Base-by-base conservation (phyloP, 2,797 vertebrate genomes). In the Rachycentron canadum region DNA sequence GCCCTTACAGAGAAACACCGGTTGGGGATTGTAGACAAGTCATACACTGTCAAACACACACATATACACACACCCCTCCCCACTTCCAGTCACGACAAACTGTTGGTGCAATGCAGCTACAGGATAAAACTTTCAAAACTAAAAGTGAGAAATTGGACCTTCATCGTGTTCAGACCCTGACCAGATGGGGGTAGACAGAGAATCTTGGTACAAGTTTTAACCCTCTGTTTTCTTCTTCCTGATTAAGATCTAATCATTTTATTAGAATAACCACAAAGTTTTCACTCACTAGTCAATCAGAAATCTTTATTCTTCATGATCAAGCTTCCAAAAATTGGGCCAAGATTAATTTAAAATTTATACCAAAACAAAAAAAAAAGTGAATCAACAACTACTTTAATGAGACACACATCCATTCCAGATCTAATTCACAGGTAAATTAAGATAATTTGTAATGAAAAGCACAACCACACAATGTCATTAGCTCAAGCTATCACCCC, bases 301-400 rank as follows among this genome's bases (percentile, higher is more conserved):
- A 92, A 81, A 64, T 76, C 59, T 94, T 94, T 93, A 93, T 93
- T 94, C 76, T 87, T 88, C 47, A 84, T 83, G 68, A 82, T 83
- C 80, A 92, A 86, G 73, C 76, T 83, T 91, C 70, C 70, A 82
- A 79, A 88, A 81, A 50, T 62, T 79, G 32, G 60, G 76, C 69
- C 72, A 83, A 77, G 53, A 66, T 80, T 65, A 72, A 76, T 67
- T 87, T 40, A 72, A 77, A 75, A 63, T 79, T 73, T 81, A 83
- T 80, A 87, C 67, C 72, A 86, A 89, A 90, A 88, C 60, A 83
- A 69, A 65, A 74, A 60, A 32, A 71, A 77, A 81, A 61, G 69
- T 84, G 38, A 87, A 47, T 71, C 25, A 73, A 69, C 38, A 79
- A 56, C 74, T 81, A 73, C 26, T 81, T 81, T 71, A 77, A 79